Evolutionary conservation across 2,113 vertebrate genomes (phyloP).

Genomic region (Jacana jacana): DNA sequence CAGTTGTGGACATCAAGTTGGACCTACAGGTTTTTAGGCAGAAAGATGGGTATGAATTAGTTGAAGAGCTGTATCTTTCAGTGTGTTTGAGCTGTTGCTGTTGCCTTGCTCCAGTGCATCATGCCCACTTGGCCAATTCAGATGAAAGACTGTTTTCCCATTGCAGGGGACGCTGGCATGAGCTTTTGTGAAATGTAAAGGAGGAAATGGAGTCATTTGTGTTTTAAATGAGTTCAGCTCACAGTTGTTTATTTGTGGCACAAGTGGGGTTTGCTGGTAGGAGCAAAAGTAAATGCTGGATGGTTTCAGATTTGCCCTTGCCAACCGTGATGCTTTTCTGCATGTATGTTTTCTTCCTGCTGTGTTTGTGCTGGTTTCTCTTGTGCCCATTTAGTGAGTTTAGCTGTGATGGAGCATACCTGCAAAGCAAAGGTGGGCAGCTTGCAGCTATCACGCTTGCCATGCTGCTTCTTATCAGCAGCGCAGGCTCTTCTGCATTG

Average conservation of each 20-base stretch:
- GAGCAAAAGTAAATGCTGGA: not conserved
- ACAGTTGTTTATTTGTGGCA: conserved; percentile 2
- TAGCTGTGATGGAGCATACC: not conserved
- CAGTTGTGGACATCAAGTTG: not conserved
- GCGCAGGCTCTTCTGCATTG: conserved; percentile 15
- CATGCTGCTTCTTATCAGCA: not conserved
- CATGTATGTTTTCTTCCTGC: not conserved
- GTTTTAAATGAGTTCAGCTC: not conserved
- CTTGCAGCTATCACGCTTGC: not conserved
- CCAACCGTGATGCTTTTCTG: accelerated
- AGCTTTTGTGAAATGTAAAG: not conserved
- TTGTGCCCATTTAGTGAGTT: not conserved
- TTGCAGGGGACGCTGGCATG: not conserved
- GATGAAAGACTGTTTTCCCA: not conserved
- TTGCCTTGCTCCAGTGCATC: not conserved
- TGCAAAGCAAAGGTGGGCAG: not conserved
- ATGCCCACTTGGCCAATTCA: not conserved
- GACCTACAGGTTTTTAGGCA: accelerated
- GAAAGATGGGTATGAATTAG: accelerated
- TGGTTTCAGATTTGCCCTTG: not conserved
- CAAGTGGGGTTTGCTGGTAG: not conserved
- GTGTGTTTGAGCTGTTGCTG: not conserved
- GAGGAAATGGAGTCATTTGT: conserved; percentile 17
- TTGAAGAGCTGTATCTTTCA: not conserved
- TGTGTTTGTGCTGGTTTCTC: not conserved